Base-by-base conservation (phyloP, 2,797 vertebrate species). In the Acanthopagrus latus region DNA sequence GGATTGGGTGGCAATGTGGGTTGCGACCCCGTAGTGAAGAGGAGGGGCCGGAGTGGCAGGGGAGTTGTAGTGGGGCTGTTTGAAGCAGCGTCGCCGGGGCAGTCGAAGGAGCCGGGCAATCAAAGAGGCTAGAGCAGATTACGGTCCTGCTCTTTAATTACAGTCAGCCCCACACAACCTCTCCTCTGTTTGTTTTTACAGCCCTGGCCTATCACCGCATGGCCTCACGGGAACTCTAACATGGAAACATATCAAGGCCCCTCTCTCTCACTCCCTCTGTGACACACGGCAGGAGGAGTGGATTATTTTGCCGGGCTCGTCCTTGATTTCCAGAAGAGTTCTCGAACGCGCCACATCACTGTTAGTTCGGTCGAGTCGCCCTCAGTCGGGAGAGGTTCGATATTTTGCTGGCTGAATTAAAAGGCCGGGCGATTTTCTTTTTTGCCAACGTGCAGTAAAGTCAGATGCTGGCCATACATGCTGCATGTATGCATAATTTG, bases 1-100 rank as follows among this genome's bases (percentile, higher is more conserved):
- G 95, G 96, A 97, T 93, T 95, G 95, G 95, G 93, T 96, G 95
- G 96, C 95, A 96, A 94, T 90, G 91, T 90, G 95, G 95, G 95
- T 94, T 94, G 95, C 80, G 92, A 92, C 93, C 94, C 89, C 13
- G 71, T 71, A 82, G 91, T 81, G 82, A 81, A 78, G 85, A 86
- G 90, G 88, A 92, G 91, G 88, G 88, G 92, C 85, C 55, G 70
- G 82, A 89, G 85, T 81, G 88, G 88, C 84, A 84, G 88, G 87
- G 92, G 90, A 92, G 90, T 91, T 87, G 87, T 92, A 88, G 90
- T 69, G 80, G 89, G 88, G 84, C 90, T 63, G 88, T 93, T 93
- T 93, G 93, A 93, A 93, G 92, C 87, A 3, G 77, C 75, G 81
- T 90, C 87, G 76, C 84, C 16, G 60, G 87, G 88, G 87, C 90